Evolutionary conservation across 2,888 invertebrate species (phyloP).

Genomic region (Unio pictorum): DNA sequence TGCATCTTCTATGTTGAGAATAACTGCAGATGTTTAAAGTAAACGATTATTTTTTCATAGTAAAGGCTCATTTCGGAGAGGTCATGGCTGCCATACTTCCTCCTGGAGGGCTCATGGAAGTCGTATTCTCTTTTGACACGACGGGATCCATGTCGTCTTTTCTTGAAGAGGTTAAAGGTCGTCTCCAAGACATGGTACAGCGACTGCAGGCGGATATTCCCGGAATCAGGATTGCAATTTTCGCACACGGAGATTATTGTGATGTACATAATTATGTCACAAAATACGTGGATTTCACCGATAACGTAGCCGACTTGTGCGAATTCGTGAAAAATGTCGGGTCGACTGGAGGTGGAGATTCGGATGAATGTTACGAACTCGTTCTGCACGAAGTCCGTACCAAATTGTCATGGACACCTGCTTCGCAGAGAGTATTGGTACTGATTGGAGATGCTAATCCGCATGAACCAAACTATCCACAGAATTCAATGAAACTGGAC

Average conservation of each 20-base stretch:
- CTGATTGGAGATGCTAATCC: slow-evolving; percentile 67
- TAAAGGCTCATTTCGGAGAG: too few relatives aligned
- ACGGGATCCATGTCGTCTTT: slow-evolving; percentile 58
- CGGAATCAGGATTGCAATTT: slow-evolving; percentile 59
- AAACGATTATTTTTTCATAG: too few relatives aligned
- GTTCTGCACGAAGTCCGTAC: slow-evolving; percentile 61
- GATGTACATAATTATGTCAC: slow-evolving; percentile 40
- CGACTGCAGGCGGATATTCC: slow-evolving; percentile 66
- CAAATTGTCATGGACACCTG: slow-evolving; percentile 62
- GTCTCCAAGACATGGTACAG: slow-evolving; percentile 59
- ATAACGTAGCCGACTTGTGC: slow-evolving; percentile 32
- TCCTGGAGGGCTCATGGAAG: slow-evolving; percentile 48
- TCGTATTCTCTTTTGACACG: slow-evolving; percentile 63
- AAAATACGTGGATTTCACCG: slow-evolving; percentile 38
- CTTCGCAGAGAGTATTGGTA: slow-evolving; percentile 60
- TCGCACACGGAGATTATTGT: slow-evolving; percentile 69
- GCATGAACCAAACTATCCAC: slow-evolving; percentile 51
- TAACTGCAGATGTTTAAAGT: too few relatives aligned
- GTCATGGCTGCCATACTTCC: too few relatives aligned
- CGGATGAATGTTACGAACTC: slow-evolving; percentile 67
- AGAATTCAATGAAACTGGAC: slow-evolving; percentile 53
- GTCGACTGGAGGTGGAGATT: slow-evolving; percentile 62
- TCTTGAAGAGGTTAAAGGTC: slow-evolving; percentile 49
- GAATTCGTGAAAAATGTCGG: slow-evolving; percentile 49
- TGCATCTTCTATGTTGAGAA: too few relatives aligned